Percentiles rank a stretch among this genome's conserved stretches.
Evolutionary conservation across 2,797 vertebrate genomes (phyloP).

Genomic region (Coranthus polyacanthus): DNA sequence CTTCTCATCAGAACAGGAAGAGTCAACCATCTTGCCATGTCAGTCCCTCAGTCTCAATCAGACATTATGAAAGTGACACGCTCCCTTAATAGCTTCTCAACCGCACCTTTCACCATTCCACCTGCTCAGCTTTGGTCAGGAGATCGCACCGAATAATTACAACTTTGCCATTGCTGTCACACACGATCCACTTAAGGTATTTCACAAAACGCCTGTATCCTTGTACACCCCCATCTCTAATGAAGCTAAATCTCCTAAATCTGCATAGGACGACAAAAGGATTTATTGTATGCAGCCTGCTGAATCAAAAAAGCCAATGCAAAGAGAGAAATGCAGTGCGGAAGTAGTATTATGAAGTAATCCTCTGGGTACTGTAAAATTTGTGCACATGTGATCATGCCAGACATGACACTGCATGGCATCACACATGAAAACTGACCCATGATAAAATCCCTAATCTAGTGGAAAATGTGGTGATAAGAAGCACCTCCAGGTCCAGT

Average conservation of each 20-base stretch:
- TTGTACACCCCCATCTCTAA: not conserved
- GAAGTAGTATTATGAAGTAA: conserved; percentile 21
- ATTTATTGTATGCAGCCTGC: conserved; percentile 6
- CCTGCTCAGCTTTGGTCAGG: conserved; percentile 23
- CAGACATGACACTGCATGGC: conserved; percentile 36
- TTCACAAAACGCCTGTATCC: conserved; percentile 5
- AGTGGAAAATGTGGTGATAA: not conserved
- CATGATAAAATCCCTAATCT: conserved; percentile 12
- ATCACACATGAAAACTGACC: conserved; percentile 33
- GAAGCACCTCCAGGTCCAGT: conserved; percentile 41
- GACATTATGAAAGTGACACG: conserved; percentile 30
- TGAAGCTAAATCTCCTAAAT: too few species aligned
- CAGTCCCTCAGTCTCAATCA: conserved; percentile 2
- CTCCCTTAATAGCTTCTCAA: conserved; percentile 56
- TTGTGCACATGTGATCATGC: conserved; percentile 45
- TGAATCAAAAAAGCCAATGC: conserved; percentile 10
- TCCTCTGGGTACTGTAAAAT: conserved; percentile 38
- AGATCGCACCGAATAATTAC: conserved; percentile 19
- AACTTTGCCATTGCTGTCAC: conserved; percentile 18
- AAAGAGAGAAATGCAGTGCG: conserved; percentile 31
- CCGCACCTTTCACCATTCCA: conserved; percentile 34
- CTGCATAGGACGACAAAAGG: not conserved
- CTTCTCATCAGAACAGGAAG: conserved; percentile 14
- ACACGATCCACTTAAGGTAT: conserved; percentile 16
- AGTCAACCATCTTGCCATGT: conserved; percentile 9